Base-by-base conservation (phyloP, 1,140 invertebrate species). In the Lethrus apterus region DNA sequence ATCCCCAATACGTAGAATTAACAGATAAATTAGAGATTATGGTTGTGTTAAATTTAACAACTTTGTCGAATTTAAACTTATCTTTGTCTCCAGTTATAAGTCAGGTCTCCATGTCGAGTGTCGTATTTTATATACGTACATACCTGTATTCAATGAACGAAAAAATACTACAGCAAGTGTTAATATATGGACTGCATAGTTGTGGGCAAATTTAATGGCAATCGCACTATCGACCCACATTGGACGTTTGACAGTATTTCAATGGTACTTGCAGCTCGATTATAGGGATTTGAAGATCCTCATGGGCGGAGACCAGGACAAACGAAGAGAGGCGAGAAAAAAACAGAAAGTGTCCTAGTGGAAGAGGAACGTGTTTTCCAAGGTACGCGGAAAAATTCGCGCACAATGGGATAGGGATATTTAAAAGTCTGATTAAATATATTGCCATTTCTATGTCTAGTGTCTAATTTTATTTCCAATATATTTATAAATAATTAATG, bases 331-430 rank as follows among this genome's bases (percentile, higher is more conserved):
- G 30, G 72, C 69, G 36, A 68, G 73, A 44, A 77, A 76, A 55
- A 76, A 74, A 51, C 73, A 76, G 40, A 78, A 77, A 67, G 65
- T 63, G 15, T 72, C 73, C 66, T 75, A 75, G 66, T 73, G 61
- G 62, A 57, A 44, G 34, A 31, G 44, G n/a, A 35, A 17, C 24
- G 21, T 42, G 2, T 13, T 47, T 13, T 29, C 35, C 17, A 34
- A 23, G 15, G 30, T 34, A 2, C 46, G 46, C 20, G 26, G 23
- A 20, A 47, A 38, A 31, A 23, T 47, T n/a, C 46, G 17, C 18
- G 46, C 35, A 17, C 18, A 20, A 26, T 47, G 35, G 46, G 40
- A 42, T 30, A 42, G 30, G n/a, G n/a, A 42, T 29, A 41, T 23
- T 18, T 18, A 36, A 14, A 47, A 47, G 46, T 47, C 46, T 47